Conservation (phyloP, 2,888 invertebrate species). For the Dryomyza anilis region DNA sequence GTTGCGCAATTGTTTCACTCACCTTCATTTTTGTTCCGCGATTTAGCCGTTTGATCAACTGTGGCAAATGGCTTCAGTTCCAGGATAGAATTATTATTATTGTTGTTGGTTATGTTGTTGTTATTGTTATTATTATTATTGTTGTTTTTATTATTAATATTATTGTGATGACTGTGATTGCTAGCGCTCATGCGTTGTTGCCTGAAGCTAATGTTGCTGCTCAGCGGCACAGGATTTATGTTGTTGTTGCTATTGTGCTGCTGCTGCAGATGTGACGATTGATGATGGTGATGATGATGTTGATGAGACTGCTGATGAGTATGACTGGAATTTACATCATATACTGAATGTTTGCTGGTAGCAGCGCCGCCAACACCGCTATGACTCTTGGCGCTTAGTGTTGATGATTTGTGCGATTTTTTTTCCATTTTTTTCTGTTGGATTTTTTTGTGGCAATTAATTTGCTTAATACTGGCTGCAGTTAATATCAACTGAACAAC, state of each 20-base stretch:
- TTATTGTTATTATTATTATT: slow-evolving; percentile 17
- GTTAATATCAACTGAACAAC: background rate
- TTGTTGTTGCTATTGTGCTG: slow-evolving; percentile 4
- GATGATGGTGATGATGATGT: slow-evolving; percentile 5
- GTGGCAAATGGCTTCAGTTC: slow-evolving; percentile 26
- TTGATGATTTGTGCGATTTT: slow-evolving; percentile 26
- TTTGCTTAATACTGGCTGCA: slow-evolving; percentile 12
- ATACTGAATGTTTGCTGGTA: too few species aligned
- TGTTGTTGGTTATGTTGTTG: slow-evolving; percentile 4
- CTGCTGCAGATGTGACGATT: slow-evolving; percentile 6
- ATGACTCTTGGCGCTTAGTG: slow-evolving; percentile 8
- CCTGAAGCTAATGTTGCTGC: too few species aligned
- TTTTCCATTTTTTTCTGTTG: slow-evolving; percentile 31
- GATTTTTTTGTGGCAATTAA: background rate
- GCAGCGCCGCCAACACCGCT: background rate
- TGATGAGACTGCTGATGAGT: slow-evolving; percentile 7
- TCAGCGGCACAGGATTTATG: background rate
- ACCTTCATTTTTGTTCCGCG: slow-evolving; percentile 51
- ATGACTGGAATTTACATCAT: too few species aligned
- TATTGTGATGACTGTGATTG: slow-evolving; percentile 1
- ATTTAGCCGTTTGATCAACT: slow-evolving; percentile 33
- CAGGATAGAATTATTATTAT: slow-evolving; percentile 16
- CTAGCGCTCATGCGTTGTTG: background rate
- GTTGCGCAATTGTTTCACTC: background rate
- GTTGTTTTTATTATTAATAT: background rate